Base-by-base conservation (phyloP, 2,888 invertebrate genomes). In the Tinea trinotella region DNA sequence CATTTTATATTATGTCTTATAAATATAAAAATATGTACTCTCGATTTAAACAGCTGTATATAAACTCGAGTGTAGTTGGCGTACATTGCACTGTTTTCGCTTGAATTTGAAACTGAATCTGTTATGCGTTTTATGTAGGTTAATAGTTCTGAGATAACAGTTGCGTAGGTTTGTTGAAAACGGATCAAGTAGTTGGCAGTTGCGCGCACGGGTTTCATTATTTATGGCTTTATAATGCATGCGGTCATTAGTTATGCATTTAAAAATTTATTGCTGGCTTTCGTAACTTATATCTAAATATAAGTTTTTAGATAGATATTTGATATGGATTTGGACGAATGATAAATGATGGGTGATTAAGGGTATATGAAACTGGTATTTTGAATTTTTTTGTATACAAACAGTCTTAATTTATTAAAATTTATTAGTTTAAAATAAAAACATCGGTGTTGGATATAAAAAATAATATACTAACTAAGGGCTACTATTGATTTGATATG, bases 111-210 rank as follows among this genome's bases (percentile, higher is more conserved):
- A 74, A 70, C 74, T 77, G 76, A 80, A 81, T 73, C 62, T 59
- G 64, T 70, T 76, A 72, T 68, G 70, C 62, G 66, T 71, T 65
- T 62, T 61, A 82, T 76, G 71, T 84, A 66, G 84, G 83, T 80
- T 82, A 83, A 82, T 78, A 74, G 57, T 61, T 68, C 66, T 65
- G 62, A 69, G 73, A 71, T 71, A 71, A 58, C 59, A 58, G 19
- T 46, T 46, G 46, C 46, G 19, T 46, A 46, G 18, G 17, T 19
- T 46, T 17, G 46, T 40, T 17, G 7, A 40, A 13, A 19, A 19
- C 19, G 17, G 46, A 19, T 19, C 46, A 46, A 46, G 46, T 19
- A n/a, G 46, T 46, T 46, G n/a, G 19, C 40, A 40, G 40, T 46
- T 46, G 3, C 19, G n/a, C 19, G n/a, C 46, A 5, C 19, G n/a